Evolutionary conservation across 2,113 vertebrate genomes (phyloP), one percentile per base, ranked within the genome.

Genomic region (Amblyornis subalaris): DNA sequence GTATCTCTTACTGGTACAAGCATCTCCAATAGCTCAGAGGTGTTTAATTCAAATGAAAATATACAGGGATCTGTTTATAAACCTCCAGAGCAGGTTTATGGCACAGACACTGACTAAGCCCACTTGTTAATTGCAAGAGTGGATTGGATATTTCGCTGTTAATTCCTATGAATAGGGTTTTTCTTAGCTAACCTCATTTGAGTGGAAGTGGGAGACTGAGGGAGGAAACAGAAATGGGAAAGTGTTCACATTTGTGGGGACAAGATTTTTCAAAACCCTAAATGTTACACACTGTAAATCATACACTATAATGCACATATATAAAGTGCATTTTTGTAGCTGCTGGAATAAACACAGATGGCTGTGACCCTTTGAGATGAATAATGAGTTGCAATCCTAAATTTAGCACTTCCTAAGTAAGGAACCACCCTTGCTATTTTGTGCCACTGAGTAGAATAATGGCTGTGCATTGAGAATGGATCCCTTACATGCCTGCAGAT

Each of bases 171-270:
- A 90, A 83, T 48, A 54, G 6, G 6, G 33, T 71, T 94, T 94
- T 88, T 94, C 81, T 95, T 74, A 62, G 48, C 38, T 84, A 71
- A n/a, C 24, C 7, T 90, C 11, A 62, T 90, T 79, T 94, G 64
- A 83, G 19, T 94, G 74, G 28, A 77, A 84, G 42, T 84, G n/a
- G 16, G 60, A 81, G 62, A 79, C 7, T 60, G 22, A 29, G 28
- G 44, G 44, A 67, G 58, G 50, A 65, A 44, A 58, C 67, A 84
- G 40, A 81, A 83, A 57, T 35, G 33, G 47, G 21, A 51, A 33
- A 23, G 23, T 6, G 17, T 76, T 88, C 64, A 28, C 38, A 19
- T 78, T 77, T 55, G 47, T 66, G 58, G 7, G 77, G n/a, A 15
- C 40, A 31, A 11, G 19, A 33, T 65, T 71, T 62, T 58, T 31